phyloP scores from a whole-genome alignment of 2,113 vertebrate genomes.

The Gadus macrocephalus region DNA sequence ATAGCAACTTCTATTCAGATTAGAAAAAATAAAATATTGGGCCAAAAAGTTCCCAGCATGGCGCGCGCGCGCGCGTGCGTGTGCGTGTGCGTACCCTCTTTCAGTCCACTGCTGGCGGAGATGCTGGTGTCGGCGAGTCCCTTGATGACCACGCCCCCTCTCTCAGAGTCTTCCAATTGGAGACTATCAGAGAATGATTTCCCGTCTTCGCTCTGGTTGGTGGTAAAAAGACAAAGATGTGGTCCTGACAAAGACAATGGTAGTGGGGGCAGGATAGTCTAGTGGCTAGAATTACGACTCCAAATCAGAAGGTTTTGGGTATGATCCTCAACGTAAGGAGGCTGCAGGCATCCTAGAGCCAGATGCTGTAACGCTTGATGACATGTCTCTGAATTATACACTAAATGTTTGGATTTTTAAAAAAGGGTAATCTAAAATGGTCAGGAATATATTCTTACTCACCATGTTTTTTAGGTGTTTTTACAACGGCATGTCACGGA shows the following conservation, averaged over 20 bases:
- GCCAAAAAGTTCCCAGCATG: too few species aligned
- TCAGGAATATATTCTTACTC: background rate
- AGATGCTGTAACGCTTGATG: too few species aligned
- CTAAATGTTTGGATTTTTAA: too few species aligned
- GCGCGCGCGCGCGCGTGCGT: too few species aligned
- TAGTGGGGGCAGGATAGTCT: too few species aligned
- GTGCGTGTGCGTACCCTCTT: slow-evolving; percentile 44
- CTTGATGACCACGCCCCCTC: slow-evolving; percentile 39
- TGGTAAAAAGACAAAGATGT: background rate
- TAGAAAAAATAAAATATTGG: too few species aligned
- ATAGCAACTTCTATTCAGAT: too few species aligned
- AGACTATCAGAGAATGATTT: slow-evolving; percentile 45
- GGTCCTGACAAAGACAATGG: background rate
- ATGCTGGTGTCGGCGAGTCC: slow-evolving; percentile 42
- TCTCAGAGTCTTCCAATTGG: slow-evolving; percentile 41
- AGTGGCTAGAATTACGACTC: background rate
- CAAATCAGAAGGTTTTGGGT: too few species aligned
- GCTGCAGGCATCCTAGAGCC: too few species aligned
- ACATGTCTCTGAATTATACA: too few species aligned
- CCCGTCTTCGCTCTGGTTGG: slow-evolving; percentile 44
- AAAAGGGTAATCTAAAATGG: background rate
- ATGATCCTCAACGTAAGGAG: too few species aligned
- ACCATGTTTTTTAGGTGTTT: slow-evolving; percentile 44
- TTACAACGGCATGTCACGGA: slow-evolving; percentile 45
- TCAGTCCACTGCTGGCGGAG: slow-evolving; percentile 38